phyloP scores from a whole-genome alignment of 2,113 vertebrate genomes.

The Pterocles gutturalis region DNA sequence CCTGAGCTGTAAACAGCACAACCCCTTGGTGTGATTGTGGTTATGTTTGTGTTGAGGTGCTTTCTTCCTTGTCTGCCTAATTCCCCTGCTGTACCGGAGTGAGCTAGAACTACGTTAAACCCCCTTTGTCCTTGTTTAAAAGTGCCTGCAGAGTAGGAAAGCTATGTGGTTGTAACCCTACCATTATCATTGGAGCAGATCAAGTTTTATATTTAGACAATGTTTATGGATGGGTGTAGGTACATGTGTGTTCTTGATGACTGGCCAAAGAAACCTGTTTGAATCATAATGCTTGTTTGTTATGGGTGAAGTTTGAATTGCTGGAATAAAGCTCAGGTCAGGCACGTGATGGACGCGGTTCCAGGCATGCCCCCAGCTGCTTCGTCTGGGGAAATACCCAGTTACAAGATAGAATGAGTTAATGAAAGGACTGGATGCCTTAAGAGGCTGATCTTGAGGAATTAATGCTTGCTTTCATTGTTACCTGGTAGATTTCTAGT shows the following conservation, averaged over 20 bases:
- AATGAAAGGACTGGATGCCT: background rate
- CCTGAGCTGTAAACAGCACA: background rate
- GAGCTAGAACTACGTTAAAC: background rate
- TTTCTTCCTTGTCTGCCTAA: background rate
- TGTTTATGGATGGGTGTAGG: background rate
- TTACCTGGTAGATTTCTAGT: background rate
- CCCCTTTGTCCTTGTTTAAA: background rate
- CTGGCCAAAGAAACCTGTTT: background rate
- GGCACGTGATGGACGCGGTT: rapidly evolving
- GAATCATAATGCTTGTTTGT: background rate
- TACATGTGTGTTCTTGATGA: background rate
- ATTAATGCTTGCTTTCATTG: background rate
- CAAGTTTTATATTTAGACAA: background rate
- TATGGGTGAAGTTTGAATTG: background rate
- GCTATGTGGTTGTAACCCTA: background rate
- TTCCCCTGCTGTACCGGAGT: background rate
- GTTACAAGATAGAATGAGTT: background rate
- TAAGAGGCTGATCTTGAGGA: background rate
- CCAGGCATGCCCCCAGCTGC: background rate
- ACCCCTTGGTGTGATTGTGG: background rate
- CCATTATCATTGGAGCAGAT: background rate
- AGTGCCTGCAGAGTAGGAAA: background rate
- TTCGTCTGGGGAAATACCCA: background rate
- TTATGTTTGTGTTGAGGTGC: background rate
- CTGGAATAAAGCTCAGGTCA: background rate